A percentile compares a stretch with the other conserved stretches of the same genome.
phyloP scores from a whole-genome alignment of 2,797 vertebrate species.

The Bothrops alternatus region DNA sequence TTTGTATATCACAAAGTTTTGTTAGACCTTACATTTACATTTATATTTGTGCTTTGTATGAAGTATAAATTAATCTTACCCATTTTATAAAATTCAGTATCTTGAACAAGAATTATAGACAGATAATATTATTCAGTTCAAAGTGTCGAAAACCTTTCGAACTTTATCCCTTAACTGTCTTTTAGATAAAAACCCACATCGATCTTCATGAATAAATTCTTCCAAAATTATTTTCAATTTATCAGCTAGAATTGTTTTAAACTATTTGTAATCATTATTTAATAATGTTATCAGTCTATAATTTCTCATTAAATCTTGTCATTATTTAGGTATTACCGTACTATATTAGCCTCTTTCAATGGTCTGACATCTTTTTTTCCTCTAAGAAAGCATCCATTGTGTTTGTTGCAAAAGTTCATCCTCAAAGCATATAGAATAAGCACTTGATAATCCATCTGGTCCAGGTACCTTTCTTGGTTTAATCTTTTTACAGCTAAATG shows the following conservation, averaged over 20 bases:
- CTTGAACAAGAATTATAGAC: background rate
- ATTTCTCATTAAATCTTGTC: background rate
- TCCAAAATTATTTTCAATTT: background rate
- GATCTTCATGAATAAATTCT: background rate
- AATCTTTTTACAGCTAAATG: background rate
- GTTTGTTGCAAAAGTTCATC: background rate
- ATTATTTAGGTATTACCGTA: background rate
- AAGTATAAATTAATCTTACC: background rate
- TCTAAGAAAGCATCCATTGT: background rate
- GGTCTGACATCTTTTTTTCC: background rate
- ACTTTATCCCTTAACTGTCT: background rate
- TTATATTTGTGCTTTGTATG: background rate
- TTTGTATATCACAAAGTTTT: background rate
- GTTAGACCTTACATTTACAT: background rate
- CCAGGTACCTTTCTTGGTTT: background rate
- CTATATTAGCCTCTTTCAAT: background rate
- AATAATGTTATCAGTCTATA: background rate
- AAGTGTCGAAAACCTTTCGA: background rate
- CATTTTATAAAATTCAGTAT: background rate
- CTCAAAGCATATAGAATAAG: background rate
- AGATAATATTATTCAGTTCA: no score
- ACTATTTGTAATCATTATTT: background rate
- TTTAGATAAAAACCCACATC: background rate
- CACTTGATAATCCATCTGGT: background rate
- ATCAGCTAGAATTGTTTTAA: background rate